phyloP scores from a whole-genome alignment of 2,888 invertebrate species.

The Plusia festucae region DNA sequence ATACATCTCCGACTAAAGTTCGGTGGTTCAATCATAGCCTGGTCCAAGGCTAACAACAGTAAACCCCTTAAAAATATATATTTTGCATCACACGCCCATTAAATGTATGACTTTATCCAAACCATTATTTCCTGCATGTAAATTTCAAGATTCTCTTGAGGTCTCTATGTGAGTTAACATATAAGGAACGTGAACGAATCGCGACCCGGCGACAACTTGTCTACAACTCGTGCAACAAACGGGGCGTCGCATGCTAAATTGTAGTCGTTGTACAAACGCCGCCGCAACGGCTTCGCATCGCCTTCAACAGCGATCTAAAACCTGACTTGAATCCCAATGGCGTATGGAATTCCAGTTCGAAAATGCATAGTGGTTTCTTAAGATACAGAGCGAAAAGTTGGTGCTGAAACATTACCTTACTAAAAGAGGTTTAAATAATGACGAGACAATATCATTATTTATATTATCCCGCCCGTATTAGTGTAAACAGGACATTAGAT shows the following conservation, averaged over 20 bases:
- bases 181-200: constrained; percentile 27
- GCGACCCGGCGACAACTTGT: constrained; percentile 46
- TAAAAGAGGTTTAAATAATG: too few relatives aligned
- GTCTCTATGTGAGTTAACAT: background rate
- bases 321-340: constrained; percentile 38
- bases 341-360: background rate
- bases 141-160: background rate
- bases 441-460: too few relatives aligned
- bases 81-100: too few relatives aligned
- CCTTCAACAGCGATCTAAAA: constrained; percentile 20
- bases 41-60: too few relatives aligned
- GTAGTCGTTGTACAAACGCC: constrained; percentile 23
- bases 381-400: background rate
- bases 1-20: too few relatives aligned
- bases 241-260: constrained; percentile 36
- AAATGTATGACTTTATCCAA: background rate
- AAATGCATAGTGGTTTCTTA: background rate
- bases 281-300: constrained; percentile 21
- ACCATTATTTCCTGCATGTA: background rate
- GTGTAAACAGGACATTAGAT: constrained; percentile 35
- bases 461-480: constrained; percentile 11
- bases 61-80: too few relatives aligned
- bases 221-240: constrained; percentile 45
- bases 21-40: too few relatives aligned
- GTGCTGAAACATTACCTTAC: background rate